Evolutionary conservation across 2,888 invertebrate species (phyloP).

Genomic region (Loripinus fragilis): DNA sequence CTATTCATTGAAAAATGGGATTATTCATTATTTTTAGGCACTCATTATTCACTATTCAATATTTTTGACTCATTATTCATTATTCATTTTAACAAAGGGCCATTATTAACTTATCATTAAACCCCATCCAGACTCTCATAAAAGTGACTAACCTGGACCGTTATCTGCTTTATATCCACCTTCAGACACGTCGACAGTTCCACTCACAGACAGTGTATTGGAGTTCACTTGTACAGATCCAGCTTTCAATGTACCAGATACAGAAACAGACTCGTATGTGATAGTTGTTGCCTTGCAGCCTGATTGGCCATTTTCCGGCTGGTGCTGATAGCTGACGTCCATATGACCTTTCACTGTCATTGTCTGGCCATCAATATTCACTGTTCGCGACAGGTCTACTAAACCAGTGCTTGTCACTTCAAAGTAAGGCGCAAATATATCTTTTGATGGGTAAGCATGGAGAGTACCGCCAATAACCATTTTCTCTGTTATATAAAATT

Average conservation of each 20-base stretch:
- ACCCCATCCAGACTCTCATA: no score
- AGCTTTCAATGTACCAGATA: slow-evolving; percentile 63
- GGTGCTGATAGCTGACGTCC: slow-evolving; percentile 57
- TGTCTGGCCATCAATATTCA: slow-evolving; percentile 17
- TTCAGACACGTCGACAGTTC: slow-evolving; percentile 58
- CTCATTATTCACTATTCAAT: no score
- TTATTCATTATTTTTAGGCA: no score
- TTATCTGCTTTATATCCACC: slow-evolving; percentile 63
- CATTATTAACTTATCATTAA: no score
- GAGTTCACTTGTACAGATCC: slow-evolving; percentile 56
- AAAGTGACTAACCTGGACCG: slow-evolving; percentile 65
- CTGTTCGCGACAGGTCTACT: slow-evolving; percentile 44
- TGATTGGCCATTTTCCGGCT: slow-evolving; percentile 38
- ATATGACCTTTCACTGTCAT: slow-evolving; percentile 26
- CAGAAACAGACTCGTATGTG: slow-evolving; percentile 36
- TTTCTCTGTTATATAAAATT: slow-evolving; percentile 37
- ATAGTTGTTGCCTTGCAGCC: slow-evolving; percentile 52
- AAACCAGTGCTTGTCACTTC: slow-evolving; percentile 42
- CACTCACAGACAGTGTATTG: slow-evolving; percentile 40
- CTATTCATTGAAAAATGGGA: no score
- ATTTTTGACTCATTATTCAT: no score
- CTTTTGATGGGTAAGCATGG: slow-evolving; percentile 40
- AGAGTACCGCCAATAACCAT: slow-evolving; percentile 46
- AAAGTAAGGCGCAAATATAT: slow-evolving; percentile 40
- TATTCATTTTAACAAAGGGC: no score